phyloP scores from a whole-genome alignment of 2,113 vertebrate species.

The Patagioenas fasciata region DNA sequence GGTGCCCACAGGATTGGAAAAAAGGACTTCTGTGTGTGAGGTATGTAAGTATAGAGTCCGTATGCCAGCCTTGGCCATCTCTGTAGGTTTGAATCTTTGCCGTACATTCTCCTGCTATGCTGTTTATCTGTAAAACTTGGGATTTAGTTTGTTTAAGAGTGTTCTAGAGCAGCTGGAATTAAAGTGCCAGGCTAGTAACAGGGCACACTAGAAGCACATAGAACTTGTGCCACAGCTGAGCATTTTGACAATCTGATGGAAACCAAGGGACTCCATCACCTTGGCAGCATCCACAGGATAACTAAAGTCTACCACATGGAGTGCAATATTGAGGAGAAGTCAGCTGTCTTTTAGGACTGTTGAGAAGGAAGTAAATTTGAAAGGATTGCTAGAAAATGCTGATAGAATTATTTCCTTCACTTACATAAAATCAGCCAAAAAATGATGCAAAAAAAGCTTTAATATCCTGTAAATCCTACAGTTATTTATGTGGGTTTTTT shows the following conservation, averaged over 20 bases:
- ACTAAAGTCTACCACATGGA: not conserved
- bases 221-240: not conserved
- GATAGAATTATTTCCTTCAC: not conserved
- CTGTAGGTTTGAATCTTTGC: not conserved
- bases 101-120: not conserved
- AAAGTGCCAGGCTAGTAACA: not conserved
- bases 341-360: not conserved
- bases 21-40: accelerated
- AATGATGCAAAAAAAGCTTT: not conserved
- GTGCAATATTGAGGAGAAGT: not conserved
- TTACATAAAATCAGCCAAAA: not conserved
- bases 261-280: not conserved
- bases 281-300: not conserved
- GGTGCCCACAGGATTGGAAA: not conserved
- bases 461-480: not conserved
- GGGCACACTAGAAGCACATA: not conserved
- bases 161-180: not conserved
- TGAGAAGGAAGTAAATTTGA: not conserved
- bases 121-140: not conserved
- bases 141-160: not conserved
- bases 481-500: not conserved
- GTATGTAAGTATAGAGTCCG: not conserved
- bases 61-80: not conserved
- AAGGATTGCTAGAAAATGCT: not conserved
- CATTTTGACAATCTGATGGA: not conserved